A percentile compares a stretch with the other conserved stretches of the same genome.
Conservation (phyloP, 1,140 invertebrate genomes). For the Aphaenogaster ashmeadi region DNA sequence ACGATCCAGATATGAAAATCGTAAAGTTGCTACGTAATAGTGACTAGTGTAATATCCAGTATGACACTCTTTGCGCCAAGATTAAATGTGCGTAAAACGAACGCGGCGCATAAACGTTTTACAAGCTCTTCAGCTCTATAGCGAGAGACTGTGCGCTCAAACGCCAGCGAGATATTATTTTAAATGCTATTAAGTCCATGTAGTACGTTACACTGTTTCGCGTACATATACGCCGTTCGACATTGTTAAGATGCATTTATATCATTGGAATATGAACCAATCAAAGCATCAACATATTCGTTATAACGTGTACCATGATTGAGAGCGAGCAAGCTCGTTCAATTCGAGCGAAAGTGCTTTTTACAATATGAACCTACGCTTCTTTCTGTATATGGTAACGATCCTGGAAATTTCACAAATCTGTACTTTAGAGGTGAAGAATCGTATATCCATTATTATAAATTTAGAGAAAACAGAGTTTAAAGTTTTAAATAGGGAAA, state of each 20-base stretch:
- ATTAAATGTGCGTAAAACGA: slow-evolving; percentile 81
- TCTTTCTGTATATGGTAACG: not conserved
- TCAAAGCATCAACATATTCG: not conserved
- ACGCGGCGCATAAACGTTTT: slow-evolving; percentile 66
- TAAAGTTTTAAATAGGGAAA: too few relatives aligned
- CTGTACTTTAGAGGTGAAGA: too few relatives aligned
- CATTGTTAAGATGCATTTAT: slow-evolving; percentile 14
- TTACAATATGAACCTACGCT: not conserved
- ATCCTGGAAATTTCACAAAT: not conserved
- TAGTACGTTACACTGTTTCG: slow-evolving; percentile 18
- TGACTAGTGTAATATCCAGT: slow-evolving; percentile 77
- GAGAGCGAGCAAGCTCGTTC: not conserved
- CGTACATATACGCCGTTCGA: not conserved
- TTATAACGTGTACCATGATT: not conserved
- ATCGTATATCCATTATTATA: too few relatives aligned
- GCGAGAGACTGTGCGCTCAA: slow-evolving; percentile 57
- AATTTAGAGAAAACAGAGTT: too few relatives aligned
- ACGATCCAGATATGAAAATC: slow-evolving; percentile 81
- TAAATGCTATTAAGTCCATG: slow-evolving; percentile 46
- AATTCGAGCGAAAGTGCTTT: not conserved
- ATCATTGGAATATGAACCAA: not conserved
- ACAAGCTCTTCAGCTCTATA: slow-evolving; percentile 66
- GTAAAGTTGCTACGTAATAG: slow-evolving; percentile 82
- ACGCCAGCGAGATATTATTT: slow-evolving; percentile 65
- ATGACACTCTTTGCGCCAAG: slow-evolving; percentile 79